A percentile compares a stretch with the other conserved stretches of the same genome.
phyloP scores from a whole-genome alignment of 2,797 vertebrate species.

The Chelon labrosus region DNA sequence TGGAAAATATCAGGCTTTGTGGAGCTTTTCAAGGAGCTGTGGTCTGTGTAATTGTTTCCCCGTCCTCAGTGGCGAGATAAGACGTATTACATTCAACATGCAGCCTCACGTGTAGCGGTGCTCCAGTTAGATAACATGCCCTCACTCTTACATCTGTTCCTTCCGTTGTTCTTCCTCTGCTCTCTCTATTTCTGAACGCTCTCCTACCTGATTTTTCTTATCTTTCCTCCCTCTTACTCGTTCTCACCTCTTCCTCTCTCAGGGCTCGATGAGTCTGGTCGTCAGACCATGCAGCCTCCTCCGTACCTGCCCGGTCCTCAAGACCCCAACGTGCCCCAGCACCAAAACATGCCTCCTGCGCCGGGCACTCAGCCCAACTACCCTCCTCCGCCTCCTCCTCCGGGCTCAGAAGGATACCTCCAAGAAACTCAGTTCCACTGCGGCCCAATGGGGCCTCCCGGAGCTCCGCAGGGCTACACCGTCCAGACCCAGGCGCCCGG shows the following conservation, averaged over 20 bases:
- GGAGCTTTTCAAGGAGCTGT: conserved; percentile 21
- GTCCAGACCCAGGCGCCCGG: conserved; percentile 89
- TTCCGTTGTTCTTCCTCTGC: conserved; percentile 42
- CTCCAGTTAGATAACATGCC: conserved; percentile 47
- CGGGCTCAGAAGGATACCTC: conserved; percentile 84
- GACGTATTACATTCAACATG: conserved; percentile 24
- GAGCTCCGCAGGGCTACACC: conserved; percentile 88
- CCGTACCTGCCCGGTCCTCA: conserved; percentile 84
- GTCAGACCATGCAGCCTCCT: conserved; percentile 90
- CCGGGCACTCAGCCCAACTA: conserved; percentile 83
- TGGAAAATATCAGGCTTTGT: conserved; percentile 29
- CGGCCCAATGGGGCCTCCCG: conserved; percentile 72
- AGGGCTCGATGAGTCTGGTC: conserved; percentile 87
- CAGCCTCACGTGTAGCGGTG: background rate
- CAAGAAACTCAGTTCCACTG: conserved; percentile 89
- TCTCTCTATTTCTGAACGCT: conserved; percentile 47
- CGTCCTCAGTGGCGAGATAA: conserved; percentile 35
- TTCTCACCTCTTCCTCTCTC: conserved; percentile 17
- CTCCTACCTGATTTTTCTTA: conserved; percentile 33
- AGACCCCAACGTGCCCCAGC: conserved; percentile 78
- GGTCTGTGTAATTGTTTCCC: conserved; percentile 39
- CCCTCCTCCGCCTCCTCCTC: conserved; percentile 83
- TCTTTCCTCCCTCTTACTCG: conserved; percentile 7
- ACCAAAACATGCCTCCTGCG: conserved; percentile 69
- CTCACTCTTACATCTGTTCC: conserved; percentile 15